These are phyloP conservation scores for Struthidea cinerea DNA, from an alignment of 2,113 vertebrate genomes.

Conservation along the genomic window DNA sequence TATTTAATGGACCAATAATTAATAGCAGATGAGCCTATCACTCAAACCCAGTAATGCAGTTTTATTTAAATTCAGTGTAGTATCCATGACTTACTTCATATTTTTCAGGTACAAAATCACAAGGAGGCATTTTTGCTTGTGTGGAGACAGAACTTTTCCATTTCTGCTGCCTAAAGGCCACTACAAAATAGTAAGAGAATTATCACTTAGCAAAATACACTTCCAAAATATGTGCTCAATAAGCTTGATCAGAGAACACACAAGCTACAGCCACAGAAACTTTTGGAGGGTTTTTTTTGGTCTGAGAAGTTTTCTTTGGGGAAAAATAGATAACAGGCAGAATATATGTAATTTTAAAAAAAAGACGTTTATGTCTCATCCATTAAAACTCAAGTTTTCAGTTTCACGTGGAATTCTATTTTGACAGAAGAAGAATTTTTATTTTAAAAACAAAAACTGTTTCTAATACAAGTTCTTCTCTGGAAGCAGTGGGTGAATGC, in stretches of 20 bases:
- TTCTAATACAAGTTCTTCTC: not conserved
- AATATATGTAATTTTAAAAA: not conserved
- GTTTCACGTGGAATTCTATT: not conserved
- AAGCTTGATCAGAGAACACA: not conserved
- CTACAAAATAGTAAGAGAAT: slow-evolving; percentile 45
- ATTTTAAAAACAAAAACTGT: not conserved
- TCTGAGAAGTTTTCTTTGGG: not conserved
- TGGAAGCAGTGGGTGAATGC: not conserved
- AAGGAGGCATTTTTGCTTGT: slow-evolving; percentile 82
- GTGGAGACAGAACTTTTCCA: slow-evolving; percentile 34
- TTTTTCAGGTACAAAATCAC: slow-evolving; percentile 80
- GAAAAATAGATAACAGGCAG: not conserved
- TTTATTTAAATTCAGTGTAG: not conserved
- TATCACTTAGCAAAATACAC: not conserved
- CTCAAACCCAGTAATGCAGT: not conserved
- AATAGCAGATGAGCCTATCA: not conserved
- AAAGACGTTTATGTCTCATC: not conserved
- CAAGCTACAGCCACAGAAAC: accelerated
- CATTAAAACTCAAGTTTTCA: not conserved
- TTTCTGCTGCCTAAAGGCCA: slow-evolving; percentile 66
- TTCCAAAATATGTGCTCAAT: not conserved
- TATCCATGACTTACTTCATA: slow-evolving; percentile 76
- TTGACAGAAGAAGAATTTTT: not conserved
- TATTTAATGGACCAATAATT: not conserved
- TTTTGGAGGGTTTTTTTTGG: not conserved